Evolutionary conservation across 2,113 vertebrate genomes (phyloP).

Genomic region (Argyrosomus japonicus): DNA sequence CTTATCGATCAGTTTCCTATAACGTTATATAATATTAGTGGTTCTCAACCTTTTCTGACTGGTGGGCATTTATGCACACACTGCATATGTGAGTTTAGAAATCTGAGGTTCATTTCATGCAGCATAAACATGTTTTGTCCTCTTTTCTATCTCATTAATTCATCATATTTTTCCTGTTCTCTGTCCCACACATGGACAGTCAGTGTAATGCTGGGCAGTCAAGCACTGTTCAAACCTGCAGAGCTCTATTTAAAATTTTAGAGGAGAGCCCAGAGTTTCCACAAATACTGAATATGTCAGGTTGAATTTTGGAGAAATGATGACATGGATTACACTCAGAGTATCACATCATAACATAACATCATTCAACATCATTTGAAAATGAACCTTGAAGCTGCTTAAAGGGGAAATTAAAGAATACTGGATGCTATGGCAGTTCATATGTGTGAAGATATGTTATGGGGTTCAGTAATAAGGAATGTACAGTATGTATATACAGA

Average conservation of each 20-base stretch:
- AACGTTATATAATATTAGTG: no score
- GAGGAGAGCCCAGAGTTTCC: background rate
- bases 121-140: background rate
- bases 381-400: background rate
- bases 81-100: background rate
- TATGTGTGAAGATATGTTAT: background rate
- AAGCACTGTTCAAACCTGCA: background rate
- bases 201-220: background rate
- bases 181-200: background rate
- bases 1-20: background rate
- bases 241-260: background rate
- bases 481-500: background rate
- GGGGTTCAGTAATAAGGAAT: background rate
- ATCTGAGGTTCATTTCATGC: background rate
- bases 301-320: background rate
- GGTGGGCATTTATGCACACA: no score
- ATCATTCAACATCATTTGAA: no score
- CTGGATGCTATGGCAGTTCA: background rate
- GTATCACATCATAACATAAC: no score
- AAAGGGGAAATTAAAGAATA: background rate
- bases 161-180: background rate
- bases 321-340: no score
- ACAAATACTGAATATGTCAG: background rate
- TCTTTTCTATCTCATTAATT: background rate
- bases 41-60: background rate